A percentile compares a stretch with the other conserved stretches of the same genome.
phyloP scores from a whole-genome alignment of 2,888 invertebrate genomes.

The Melipona bicolor region DNA sequence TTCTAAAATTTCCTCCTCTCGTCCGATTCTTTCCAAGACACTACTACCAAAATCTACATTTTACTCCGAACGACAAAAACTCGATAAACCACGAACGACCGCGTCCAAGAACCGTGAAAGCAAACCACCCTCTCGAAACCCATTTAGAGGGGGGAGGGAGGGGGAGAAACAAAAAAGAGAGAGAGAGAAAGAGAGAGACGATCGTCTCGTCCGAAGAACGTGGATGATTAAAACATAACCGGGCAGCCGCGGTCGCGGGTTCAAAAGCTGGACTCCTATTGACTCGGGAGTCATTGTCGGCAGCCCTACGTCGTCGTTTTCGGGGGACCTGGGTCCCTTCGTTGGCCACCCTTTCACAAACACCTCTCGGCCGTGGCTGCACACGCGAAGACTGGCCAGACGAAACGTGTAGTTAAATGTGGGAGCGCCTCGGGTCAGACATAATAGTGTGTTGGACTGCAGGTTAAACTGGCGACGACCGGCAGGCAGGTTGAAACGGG shows the following conservation, averaged over 20 bases:
- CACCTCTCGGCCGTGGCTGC: neutral
- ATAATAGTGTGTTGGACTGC: slow-evolving; percentile 80
- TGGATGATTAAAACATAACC: slow-evolving; percentile 66
- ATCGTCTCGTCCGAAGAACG: neutral
- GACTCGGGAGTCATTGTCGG: slow-evolving; percentile 54
- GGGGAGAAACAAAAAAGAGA: too few relatives aligned
- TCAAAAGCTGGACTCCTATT: slow-evolving; percentile 46
- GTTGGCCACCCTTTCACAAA: neutral
- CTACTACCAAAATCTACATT: too few relatives aligned
- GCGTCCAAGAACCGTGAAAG: neutral
- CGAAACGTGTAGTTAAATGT: slow-evolving; percentile 77
- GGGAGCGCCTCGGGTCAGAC: slow-evolving; percentile 80
- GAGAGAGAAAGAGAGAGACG: neutral
- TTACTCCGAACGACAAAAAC: neutral
- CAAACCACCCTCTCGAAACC: neutral
- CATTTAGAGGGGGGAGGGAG: neutral
- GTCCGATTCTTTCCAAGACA: too few relatives aligned
- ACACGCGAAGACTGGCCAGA: slow-evolving; percentile 33
- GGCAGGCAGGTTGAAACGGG: slow-evolving; percentile 75
- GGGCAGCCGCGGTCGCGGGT: slow-evolving; percentile 13
- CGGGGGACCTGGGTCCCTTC: neutral
- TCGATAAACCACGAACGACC: neutral
- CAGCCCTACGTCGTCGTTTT: slow-evolving; percentile 21
- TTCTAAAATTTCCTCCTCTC: too few relatives aligned
- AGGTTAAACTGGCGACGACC: slow-evolving; percentile 78